Evolutionary conservation across 2,113 vertebrate genomes (phyloP).

Genomic region (Saimiri boliviensis): DNA sequence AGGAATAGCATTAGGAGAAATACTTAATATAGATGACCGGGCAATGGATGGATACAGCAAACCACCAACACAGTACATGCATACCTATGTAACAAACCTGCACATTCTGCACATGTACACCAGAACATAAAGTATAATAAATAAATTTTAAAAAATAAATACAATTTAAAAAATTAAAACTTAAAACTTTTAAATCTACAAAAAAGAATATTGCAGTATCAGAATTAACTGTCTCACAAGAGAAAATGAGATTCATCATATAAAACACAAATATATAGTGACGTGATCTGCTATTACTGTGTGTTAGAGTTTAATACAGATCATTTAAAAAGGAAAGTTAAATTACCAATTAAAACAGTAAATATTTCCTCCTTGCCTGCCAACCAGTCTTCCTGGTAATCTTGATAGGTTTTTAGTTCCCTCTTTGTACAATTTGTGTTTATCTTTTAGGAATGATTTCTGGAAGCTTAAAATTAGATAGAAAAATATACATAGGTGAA

Average conservation of each 20-base stretch:
- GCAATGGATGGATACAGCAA: no score
- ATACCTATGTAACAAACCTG: no score
- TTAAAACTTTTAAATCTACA: no score
- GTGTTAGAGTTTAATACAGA: not conserved
- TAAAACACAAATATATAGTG: not conserved
- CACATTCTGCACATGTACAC: no score
- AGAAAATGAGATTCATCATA: not conserved
- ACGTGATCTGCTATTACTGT: not conserved
- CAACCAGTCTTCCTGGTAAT: not conserved
- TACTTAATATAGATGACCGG: no score
- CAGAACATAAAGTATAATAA: no score
- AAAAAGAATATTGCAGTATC: not conserved
- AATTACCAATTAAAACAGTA: not conserved
- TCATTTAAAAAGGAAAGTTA: not conserved
- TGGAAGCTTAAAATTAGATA: not conserved
- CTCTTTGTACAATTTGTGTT: not conserved
- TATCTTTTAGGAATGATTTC: not conserved
- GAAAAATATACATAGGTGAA: not conserved
- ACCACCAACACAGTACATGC: no score
- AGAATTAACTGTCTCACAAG: not conserved
- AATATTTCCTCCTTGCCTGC: not conserved
- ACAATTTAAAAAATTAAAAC: no score
- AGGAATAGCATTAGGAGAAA: no score
- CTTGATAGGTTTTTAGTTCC: not conserved
- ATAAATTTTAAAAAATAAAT: no score